Base-by-base conservation (phyloP, 2,113 vertebrate species). In the Phalacrocorax carbo region DNA sequence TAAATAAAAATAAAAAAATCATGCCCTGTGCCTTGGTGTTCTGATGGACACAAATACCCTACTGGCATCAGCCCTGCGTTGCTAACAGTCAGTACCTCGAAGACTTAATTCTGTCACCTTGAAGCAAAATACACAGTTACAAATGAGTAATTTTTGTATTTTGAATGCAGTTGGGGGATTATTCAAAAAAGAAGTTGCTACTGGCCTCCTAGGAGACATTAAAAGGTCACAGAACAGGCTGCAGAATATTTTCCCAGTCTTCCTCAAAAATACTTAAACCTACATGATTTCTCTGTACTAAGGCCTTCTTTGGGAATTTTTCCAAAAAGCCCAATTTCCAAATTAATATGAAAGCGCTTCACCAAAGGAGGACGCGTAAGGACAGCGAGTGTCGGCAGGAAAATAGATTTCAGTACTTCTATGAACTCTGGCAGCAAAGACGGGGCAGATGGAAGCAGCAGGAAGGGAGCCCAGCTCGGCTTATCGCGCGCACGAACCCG, bases 381-480 rank as follows among this genome's bases (percentile, higher is more conserved):
- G 88, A 94, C 92, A 95, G 82, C 58, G 9, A 90, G 30, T 3
- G 69, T 9, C 25, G 7, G 72, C 80, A 92, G 72, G 90, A 58
- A 77, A 86, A 86, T 2, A 42, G 87, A 71, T 64, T 51, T 57
- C 0, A 1, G 88, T 64, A 46, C 55, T 96, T 95, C 96, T 64
- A 90, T 80, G 92, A 96, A 94, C 93, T 60, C 93, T 93, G 96
- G 94, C 95, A 95, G 95, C 94, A 81, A 14, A 90, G 92, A 4
- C 21, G 0, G 3, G 87, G 48, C 95, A 94, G 96, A 96, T 95
- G 93, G 94, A 34, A 64, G 84, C 16, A 95, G 93, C 93, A 71
- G 93, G 1, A 2, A 81, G 94, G 90, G 89, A 89, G 78, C 86
- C 73, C 54, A 5, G 88, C 88, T 27, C 42, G 51, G 83, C 72